A percentile compares a stretch with the other conserved stretches of the same genome.
phyloP scores from a whole-genome alignment of 2,113 vertebrate genomes.

The Danionella cerebrum region DNA sequence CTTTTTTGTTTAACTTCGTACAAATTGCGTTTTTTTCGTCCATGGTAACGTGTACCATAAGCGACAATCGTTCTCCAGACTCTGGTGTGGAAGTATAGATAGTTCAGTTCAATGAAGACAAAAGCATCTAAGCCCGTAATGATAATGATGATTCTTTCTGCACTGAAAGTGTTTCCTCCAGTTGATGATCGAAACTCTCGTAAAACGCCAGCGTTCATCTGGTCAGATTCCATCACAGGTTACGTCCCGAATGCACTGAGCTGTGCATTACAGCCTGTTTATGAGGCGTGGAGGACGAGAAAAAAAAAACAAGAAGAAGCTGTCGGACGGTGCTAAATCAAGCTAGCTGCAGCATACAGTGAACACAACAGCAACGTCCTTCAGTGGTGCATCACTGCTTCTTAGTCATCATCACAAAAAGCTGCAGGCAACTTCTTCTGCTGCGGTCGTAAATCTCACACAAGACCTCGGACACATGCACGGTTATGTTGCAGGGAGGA shows the following conservation, averaged over 20 bases:
- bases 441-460: neutral
- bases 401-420: neutral
- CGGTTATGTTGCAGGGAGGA: neutral
- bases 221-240: neutral
- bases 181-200: neutral
- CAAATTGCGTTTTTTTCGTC: too few relatives aligned
- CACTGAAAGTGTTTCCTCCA: neutral
- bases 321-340: neutral
- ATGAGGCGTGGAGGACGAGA: neutral
- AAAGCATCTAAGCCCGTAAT: neutral
- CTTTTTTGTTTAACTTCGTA: too few relatives aligned
- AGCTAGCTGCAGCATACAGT: neutral
- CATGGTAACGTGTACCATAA: too few relatives aligned
- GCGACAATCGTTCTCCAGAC: too few relatives aligned
- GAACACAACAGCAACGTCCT: neutral
- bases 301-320: neutral
- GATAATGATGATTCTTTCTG: neutral
- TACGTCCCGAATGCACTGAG: neutral
- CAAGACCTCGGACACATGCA: neutral
- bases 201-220: neutral
- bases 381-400: neutral
- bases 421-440: neutral
- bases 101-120: constrained; percentile 6
- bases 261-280: neutral
- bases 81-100: constrained; percentile 2